Base-by-base conservation (phyloP, 2,797 vertebrate species). In the Rachycentron canadum region DNA sequence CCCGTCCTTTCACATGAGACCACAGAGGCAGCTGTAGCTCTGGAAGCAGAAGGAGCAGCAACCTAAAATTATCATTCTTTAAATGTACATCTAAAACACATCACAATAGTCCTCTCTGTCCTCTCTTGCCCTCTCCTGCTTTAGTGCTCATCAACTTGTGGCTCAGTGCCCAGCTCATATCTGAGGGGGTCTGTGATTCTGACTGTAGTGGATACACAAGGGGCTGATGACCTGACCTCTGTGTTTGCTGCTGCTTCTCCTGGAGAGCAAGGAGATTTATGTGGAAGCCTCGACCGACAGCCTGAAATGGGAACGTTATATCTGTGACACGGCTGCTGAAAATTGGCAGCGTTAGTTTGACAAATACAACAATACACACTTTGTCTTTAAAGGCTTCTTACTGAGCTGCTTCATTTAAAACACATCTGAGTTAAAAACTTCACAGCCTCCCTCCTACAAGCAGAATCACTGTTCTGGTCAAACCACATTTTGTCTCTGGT, bases 181-280 rank as follows among this genome's bases (percentile, higher is more conserved):
- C 47, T 72, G 72, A 74, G 52, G 59, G 61, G 57, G 47, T 61
- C 57, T 79, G 69, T 67, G 78, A 79, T 78, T 58, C 60, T 64
- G 60, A 67, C 67, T 11, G 38, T 67, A 57, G 79, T 28, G 61
- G 57, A 32, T 38, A 56, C 65, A 64, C 65, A 58, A 53, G 72
- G 52, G 49, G 52, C 58, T 30, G 68, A 16, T 19, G 49, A 56
- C 53, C 74, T 73, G 45, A 32, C 12, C 26, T 73, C 63, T 68
- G 38, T 25, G 56, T 67, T 60, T 53, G 26, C 49, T 58, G 64
- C 60, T 58, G 34, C 43, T 55, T 50, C 62, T 66, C 11, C 74
- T 60, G 47, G 19, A 56, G 59, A 80, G 38, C 50, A 17, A 55
- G 21, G 53, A 49, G 21, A 16, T 11, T 1, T 13, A 14, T 70